These are phyloP conservation scores for Ochlodes sylvanus DNA, from an alignment of 2,888 invertebrate genomes.

Conservation along the genomic window DNA sequence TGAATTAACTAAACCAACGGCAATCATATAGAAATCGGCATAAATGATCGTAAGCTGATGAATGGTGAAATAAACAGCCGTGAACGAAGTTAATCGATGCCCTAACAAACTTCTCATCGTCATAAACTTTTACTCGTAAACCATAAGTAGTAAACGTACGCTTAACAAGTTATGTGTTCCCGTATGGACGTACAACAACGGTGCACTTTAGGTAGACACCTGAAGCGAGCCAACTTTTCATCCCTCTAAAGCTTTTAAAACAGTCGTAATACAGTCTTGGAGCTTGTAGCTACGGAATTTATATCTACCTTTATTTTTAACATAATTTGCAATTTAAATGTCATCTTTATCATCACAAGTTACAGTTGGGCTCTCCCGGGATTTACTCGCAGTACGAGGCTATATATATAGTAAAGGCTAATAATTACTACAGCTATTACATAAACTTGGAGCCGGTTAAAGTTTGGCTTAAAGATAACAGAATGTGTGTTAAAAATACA, in stretches of 20 bases:
- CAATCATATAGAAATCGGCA: no score
- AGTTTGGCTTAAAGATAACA: no score
- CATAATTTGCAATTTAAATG: background rate
- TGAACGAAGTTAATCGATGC: background rate
- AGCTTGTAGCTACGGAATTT: background rate
- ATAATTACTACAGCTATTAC: no score
- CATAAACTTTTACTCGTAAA: conserved; percentile 1
- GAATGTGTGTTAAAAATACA: no score
- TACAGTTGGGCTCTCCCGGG: no score
- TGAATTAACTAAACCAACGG: no score
- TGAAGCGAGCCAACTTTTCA: conserved; percentile 25
- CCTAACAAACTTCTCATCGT: background rate
- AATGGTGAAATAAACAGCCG: no score
- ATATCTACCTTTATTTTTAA: background rate
- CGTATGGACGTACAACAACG: background rate
- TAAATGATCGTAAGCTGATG: no score
- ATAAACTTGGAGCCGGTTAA: no score
- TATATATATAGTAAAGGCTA: no score
- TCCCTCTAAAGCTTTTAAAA: conserved; percentile 25
- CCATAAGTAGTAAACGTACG: background rate
- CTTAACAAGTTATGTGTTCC: conserved; percentile 11
- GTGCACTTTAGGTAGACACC: conserved; percentile 9
- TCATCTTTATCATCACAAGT: no score
- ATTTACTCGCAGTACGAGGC: no score
- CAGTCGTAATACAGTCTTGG: conserved; percentile 1